Conservation (phyloP, 2,113 vertebrate species). For the Pipra filicauda region DNA sequence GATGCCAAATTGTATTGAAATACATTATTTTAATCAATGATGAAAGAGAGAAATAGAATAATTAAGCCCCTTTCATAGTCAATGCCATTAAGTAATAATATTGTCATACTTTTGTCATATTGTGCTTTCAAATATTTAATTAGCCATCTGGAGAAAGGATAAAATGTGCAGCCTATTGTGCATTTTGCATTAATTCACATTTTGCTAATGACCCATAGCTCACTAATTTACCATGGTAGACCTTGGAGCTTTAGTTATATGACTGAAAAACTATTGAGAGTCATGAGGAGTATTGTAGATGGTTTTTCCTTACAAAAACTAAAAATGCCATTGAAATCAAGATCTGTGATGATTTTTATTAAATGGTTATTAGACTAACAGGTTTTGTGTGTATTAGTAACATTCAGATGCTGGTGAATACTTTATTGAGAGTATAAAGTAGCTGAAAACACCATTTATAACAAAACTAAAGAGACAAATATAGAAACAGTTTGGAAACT, state of each 20-base stretch:
- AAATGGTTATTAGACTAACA: neutral
- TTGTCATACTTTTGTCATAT: neutral
- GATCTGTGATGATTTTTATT: neutral
- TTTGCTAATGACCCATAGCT: neutral
- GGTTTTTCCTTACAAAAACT: neutral
- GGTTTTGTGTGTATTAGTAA: neutral
- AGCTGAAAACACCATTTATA: neutral
- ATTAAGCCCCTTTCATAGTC: neutral
- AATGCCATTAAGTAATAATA: neutral
- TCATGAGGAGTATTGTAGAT: neutral
- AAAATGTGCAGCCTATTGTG: neutral
- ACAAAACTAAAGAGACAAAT: neutral
- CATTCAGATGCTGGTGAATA: neutral
- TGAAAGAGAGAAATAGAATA: neutral
- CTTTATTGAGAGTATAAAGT: neutral
- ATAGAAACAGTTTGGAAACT: neutral
- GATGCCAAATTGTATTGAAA: neutral
- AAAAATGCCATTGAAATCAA: neutral
- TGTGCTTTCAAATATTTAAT: constrained; percentile 18
- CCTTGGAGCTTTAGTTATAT: neutral
- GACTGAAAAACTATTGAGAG: neutral
- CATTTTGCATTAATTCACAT: constrained; percentile 6
- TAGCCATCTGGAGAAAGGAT: neutral
- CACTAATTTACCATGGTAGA: neutral
- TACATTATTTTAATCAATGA: neutral